These are phyloP conservation scores for Drosophila yooni DNA, from an alignment of 2,888 invertebrate species.

Conservation along the genomic window DNA sequence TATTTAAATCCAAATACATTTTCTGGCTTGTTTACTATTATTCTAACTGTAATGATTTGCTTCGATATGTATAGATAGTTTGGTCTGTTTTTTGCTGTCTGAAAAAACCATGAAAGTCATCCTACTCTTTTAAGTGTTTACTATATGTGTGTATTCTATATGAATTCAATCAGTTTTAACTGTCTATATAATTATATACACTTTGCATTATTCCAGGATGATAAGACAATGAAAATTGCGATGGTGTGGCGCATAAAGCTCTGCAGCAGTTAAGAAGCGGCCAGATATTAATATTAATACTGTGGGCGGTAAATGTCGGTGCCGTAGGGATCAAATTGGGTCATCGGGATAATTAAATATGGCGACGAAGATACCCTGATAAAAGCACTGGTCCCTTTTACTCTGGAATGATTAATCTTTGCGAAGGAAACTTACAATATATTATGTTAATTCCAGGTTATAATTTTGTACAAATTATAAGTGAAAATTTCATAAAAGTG, in stretches of 20 bases:
- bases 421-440: background rate
- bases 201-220: background rate
- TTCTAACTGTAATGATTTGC: background rate
- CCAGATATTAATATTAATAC: slow-evolving; percentile 85
- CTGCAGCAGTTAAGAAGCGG: slow-evolving; percentile 95
- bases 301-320: slow-evolving; percentile 95
- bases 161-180: background rate
- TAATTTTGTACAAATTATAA: background rate
- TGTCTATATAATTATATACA: background rate
- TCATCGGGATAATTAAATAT: slow-evolving; percentile 94
- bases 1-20: background rate
- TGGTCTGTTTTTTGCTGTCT: background rate
- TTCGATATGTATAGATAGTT: background rate
- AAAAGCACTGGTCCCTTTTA: slow-evolving; percentile 88
- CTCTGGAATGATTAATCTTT: background rate
- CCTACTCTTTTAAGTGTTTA: background rate
- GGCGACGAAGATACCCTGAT: slow-evolving; percentile 86
- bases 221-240: background rate
- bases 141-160: background rate
- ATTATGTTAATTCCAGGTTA: background rate
- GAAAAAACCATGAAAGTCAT: background rate
- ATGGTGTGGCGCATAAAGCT: slow-evolving; percentile 77
- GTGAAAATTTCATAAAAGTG: background rate
- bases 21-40: background rate
- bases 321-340: slow-evolving; percentile 86